Evolutionary conservation across 1,140 invertebrate genomes (phyloP).

Genomic region (Laodelphax striatellus): DNA sequence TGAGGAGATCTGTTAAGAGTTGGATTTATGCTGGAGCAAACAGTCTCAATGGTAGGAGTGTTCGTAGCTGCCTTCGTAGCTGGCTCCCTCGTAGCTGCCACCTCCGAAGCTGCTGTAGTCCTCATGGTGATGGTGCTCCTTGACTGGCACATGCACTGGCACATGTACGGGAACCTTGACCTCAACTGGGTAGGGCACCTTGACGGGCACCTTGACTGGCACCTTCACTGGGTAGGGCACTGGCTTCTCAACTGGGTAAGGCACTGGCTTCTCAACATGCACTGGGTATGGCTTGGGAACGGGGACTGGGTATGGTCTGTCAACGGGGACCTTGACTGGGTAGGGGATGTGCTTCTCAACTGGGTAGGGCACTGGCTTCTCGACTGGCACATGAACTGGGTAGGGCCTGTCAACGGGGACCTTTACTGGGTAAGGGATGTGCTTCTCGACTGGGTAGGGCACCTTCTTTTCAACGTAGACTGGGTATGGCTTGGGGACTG

Average conservation of each 20-base stretch:
- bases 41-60: not conserved
- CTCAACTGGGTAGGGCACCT: conserved; percentile 33
- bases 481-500: conserved; percentile 45
- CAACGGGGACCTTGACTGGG: conserved; percentile 50
- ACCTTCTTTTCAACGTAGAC: conserved; percentile 28
- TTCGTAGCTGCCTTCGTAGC: not conserved
- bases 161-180: conserved; percentile 42
- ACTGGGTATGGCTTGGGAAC: conserved; percentile 38
- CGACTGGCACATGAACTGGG: conserved; percentile 38
- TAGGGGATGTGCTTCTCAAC: conserved; percentile 46
- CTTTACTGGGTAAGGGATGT: conserved; percentile 55
- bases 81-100: conserved; percentile 4
- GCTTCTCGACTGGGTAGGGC: conserved; percentile 59
- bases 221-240: conserved; percentile 45
- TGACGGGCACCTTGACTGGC: conserved; percentile 33
- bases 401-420: conserved; percentile 52
- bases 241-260: conserved; percentile 53
- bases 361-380: conserved; percentile 42
- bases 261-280: conserved; percentile 58
- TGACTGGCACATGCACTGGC: conserved; percentile 37
- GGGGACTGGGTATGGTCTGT: conserved; percentile 33
- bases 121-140: conserved; percentile 32
- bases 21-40: too few relatives aligned
- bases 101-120: conserved; percentile 13
- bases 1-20: too few relatives aligned